Conservation (phyloP, 1,140 invertebrate genomes). For the Argopecten irradians region DNA sequence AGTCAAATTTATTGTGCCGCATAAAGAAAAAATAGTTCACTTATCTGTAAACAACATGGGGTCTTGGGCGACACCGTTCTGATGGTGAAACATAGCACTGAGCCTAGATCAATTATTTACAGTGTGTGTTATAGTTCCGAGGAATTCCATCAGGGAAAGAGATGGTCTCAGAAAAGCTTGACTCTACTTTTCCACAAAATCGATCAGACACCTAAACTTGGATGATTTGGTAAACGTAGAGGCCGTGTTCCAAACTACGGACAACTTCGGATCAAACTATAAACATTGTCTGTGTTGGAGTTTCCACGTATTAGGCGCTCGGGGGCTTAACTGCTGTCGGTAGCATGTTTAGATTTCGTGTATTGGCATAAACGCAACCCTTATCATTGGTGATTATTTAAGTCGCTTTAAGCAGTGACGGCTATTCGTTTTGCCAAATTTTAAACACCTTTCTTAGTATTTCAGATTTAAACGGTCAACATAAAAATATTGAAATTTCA, state of each 20-base stretch:
- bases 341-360: neutral
- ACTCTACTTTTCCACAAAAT: neutral
- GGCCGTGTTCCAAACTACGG: neutral
- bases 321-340: neutral
- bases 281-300: neutral
- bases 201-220: slow-evolving; percentile 13
- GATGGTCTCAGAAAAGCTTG: neutral
- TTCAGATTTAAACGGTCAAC: too few relatives aligned
- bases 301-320: neutral
- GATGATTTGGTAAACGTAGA: neutral
- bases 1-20: slow-evolving; percentile 15
- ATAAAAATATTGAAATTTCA: too few relatives aligned
- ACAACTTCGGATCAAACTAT: neutral
- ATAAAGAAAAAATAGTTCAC: slow-evolving; percentile 13
- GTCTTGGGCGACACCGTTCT: neutral
- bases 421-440: too few relatives aligned
- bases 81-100: neutral
- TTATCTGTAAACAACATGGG: slow-evolving; percentile 9
- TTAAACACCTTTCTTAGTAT: too few relatives aligned
- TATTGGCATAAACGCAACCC: neutral
- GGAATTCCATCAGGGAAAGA: neutral
- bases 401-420: too few relatives aligned
- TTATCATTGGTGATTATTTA: too few relatives aligned
- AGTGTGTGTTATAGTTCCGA: neutral
- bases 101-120: slow-evolving; percentile 22